These are phyloP conservation scores for Macropis europaea DNA, from an alignment of 2,888 invertebrate species.

Conservation along the genomic window DNA sequence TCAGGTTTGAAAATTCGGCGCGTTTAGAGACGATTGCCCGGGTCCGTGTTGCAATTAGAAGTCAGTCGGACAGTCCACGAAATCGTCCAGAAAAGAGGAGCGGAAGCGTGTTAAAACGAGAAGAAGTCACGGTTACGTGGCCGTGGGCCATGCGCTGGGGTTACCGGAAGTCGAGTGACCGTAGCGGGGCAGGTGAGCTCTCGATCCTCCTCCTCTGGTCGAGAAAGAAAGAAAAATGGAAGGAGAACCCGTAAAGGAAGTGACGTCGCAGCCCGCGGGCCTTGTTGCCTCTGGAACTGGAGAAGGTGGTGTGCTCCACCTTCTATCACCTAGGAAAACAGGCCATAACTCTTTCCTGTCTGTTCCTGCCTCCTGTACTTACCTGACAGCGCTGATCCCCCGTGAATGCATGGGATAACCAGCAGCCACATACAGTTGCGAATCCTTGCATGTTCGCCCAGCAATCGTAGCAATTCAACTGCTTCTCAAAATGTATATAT, in stretches of 20 bases:
- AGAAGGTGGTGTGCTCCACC: constrained; percentile 49
- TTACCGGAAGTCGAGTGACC: constrained; percentile 74
- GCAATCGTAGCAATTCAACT: too few species aligned
- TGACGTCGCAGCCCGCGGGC: constrained; percentile 45
- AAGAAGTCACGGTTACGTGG: constrained; percentile 65
- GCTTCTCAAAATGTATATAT: too few species aligned
- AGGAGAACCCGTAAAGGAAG: constrained; percentile 48
- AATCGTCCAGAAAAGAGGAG: constrained; percentile 44
- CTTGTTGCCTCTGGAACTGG: constrained; percentile 29
- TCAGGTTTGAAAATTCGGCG: too few species aligned
- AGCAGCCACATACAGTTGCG: too few species aligned
- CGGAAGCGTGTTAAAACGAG: constrained; percentile 53
- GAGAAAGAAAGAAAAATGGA: constrained; percentile 29
- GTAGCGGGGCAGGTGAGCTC: constrained; percentile 69
- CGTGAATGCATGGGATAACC: too few species aligned
- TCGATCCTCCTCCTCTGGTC: constrained; percentile 30
- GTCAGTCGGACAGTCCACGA: constrained; percentile 19
- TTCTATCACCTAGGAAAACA: constrained; percentile 53
- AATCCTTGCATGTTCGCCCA: too few species aligned
- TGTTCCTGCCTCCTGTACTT: too few species aligned
- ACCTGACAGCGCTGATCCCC: too few species aligned
- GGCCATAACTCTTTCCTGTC: constrained; percentile 47
- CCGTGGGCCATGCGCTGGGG: constrained; percentile 66
- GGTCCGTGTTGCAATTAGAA: too few species aligned
- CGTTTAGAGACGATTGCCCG: too few species aligned